A percentile compares a stretch with the other conserved stretches of the same genome.
Conservation (phyloP, 2,113 vertebrate genomes). For the Salvator merianae region DNA sequence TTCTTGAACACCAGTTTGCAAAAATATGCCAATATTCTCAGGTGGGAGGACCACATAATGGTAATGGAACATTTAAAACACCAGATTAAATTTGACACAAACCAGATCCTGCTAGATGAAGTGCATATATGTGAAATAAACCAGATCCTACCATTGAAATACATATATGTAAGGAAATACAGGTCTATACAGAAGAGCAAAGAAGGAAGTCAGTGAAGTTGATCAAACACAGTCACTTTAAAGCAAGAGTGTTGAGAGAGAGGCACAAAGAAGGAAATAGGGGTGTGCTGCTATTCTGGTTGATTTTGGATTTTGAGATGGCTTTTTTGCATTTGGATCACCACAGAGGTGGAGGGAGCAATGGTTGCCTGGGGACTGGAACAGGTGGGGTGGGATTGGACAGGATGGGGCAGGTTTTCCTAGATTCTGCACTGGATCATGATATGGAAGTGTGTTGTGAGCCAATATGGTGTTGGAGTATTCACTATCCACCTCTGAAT, state of each 20-base stretch:
- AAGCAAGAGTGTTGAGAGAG: no score
- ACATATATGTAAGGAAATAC: not conserved
- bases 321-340: no score
- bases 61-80: constrained; percentile 52
- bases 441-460: not conserved
- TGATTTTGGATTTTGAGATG: no score
- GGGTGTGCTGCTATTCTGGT: no score
- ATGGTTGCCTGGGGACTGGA: not conserved
- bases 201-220: not conserved
- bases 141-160: no score
- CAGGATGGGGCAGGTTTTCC: no score
- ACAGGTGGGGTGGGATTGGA: not conserved
- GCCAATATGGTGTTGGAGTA: no score
- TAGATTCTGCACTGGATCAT: no score
- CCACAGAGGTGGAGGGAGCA: not conserved
- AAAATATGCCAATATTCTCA: constrained; percentile 56
- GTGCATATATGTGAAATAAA: constrained; percentile 2
- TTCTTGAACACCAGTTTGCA: constrained; percentile 42
- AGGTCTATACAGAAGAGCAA: not conserved
- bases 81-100: constrained; percentile 35
- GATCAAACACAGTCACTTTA: no score
- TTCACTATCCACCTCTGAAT: not conserved
- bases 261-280: no score
- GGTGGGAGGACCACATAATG: constrained; percentile 45
- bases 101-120: constrained; percentile 36